Base-by-base conservation (phyloP, 2,888 invertebrate genomes). In the Anthophora plumipes region DNA sequence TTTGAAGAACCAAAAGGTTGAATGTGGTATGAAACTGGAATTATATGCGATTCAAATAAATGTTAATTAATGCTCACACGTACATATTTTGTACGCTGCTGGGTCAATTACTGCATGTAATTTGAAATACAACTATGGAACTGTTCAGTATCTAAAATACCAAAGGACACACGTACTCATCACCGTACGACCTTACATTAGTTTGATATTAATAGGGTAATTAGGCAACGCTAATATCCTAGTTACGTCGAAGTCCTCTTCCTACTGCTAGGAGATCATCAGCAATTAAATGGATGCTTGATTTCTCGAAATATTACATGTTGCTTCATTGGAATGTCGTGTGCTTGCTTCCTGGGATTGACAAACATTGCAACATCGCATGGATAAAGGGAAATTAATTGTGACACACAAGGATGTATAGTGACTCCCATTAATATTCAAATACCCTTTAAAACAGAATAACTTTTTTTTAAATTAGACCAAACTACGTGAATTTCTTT, bases 201-300 rank as follows among this genome's bases (percentile, higher is more conserved):
- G 57, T 77, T 80, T 78, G 77, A 77, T 84, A 79, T 85, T 81
- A 85, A 87, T 84, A 75, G 83, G 71, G 76, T 88, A 87, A 87
- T 87, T 87, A 87, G 73, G 70, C 52, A 63, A 61, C 52, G 70
- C 73, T 81, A 84, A 84, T 84, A 84, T 82, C 84, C 77, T 59
- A 82, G 71, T 84, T 84, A 69, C 78, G 73, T 80, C 68, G 68
- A 77, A 86, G 76, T 81, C 55, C 59, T 67, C 73, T 52, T 63
- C 39, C n/a, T n/a, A n/a, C n/a, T n/a, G n/a, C n/a, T n/a, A n/a
- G n/a, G n/a, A n/a, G n/a, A n/a, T n/a, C n/a, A n/a, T n/a, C n/a
- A n/a, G n/a, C n/a, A n/a, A n/a, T n/a, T n/a, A n/a, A n/a, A n/a
- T n/a, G n/a, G n/a, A n/a, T n/a, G n/a, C n/a, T n/a, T n/a, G n/a